Evolutionary conservation across 2,888 invertebrate genomes (phyloP), one percentile per base, ranked within the genome.

Genomic region (Laspeyria flexula): DNA sequence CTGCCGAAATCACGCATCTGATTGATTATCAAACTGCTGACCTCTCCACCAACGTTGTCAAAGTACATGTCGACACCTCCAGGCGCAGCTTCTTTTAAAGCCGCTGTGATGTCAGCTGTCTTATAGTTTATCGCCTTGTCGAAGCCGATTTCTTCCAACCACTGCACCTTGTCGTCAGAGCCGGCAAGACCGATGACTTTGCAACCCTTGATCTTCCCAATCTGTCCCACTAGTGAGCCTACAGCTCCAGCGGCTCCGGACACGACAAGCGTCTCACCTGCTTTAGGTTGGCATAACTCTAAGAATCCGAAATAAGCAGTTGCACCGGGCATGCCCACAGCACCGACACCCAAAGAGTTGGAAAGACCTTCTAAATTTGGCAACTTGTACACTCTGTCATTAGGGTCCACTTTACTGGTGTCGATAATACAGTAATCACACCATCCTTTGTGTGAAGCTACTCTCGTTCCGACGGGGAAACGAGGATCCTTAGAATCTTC

Each of bases 171-270:
- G 18, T 67, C 69, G 23, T 70, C 70, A n/a, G 56, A 41, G 1
- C 96, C 96, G 18, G 95, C 94, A 67, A 95, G 94, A 0, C 96
- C 96, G 59, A 96, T 95, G 0, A 96, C 88, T 60, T 56, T 81
- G 61, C 84, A 86, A 58, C 94, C 95, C 83, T 95, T 95, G 33
- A 96, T 93, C 79, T 96, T 96, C 0, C 94, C 96, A 47, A 96
- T 95, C 82, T 96, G 96, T 3, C 96, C 96, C 0, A 96, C 96
- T 9, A 94, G 79, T 49, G 93, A 94, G 1, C 96, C 96, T 1
- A 96, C 96, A 3, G 96, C 96, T 10, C 96, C 96, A 0, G 95
- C 96, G 1, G 96, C 96, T 0, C 94, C 94, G 0, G 93, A 94
- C 1, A 96, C 94, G 0, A 96, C 94, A 0, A 96, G 93, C 0